phyloP scores from a whole-genome alignment of 1,140 invertebrate species.

The Achroia grisella region DNA sequence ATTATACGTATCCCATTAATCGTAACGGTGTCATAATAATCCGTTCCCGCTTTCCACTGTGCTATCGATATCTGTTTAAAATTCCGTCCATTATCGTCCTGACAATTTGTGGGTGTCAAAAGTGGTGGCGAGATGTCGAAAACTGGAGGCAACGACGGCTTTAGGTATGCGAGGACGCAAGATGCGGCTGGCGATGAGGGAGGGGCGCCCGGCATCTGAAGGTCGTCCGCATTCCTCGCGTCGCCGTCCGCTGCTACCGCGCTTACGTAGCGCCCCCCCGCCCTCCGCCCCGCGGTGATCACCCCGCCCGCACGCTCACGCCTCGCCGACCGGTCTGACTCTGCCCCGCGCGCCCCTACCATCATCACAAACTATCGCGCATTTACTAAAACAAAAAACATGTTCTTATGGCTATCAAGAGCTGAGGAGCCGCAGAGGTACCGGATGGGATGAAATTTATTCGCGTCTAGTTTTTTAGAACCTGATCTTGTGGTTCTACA shows the following conservation, averaged over 20 bases:
- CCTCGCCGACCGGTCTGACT: constrained; percentile 47
- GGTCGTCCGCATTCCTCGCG: constrained; percentile 70
- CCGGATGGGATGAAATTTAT: constrained; percentile 70
- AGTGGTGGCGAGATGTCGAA: constrained; percentile 63
- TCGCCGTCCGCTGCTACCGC: constrained; percentile 70
- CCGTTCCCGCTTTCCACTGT: too few relatives aligned
- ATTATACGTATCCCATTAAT: too few relatives aligned
- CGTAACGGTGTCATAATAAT: too few relatives aligned
- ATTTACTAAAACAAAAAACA: constrained; percentile 70
- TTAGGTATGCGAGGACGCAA: constrained; percentile 68
- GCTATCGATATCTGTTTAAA: constrained; percentile 12
- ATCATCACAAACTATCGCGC: constrained; percentile 67
- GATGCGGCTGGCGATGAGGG: constrained; percentile 61
- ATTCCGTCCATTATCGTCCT: constrained; percentile 35
- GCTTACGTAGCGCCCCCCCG: constrained; percentile 66
- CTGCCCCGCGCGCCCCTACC: constrained; percentile 45
- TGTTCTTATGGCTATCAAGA: constrained; percentile 68
- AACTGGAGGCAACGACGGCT: constrained; percentile 61
- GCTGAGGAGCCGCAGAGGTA: constrained; percentile 60
- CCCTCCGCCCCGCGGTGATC: neutral
- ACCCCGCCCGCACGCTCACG: constrained; percentile 11
- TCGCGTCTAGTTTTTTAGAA: constrained; percentile 64
- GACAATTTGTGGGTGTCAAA: constrained; percentile 59
- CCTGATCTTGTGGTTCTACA: constrained; percentile 52
- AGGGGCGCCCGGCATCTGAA: constrained; percentile 70